Evolutionary conservation across 2,797 vertebrate genomes (phyloP), one percentile per base, ranked within the genome.

Genomic region (Euthynnus affinis): DNA sequence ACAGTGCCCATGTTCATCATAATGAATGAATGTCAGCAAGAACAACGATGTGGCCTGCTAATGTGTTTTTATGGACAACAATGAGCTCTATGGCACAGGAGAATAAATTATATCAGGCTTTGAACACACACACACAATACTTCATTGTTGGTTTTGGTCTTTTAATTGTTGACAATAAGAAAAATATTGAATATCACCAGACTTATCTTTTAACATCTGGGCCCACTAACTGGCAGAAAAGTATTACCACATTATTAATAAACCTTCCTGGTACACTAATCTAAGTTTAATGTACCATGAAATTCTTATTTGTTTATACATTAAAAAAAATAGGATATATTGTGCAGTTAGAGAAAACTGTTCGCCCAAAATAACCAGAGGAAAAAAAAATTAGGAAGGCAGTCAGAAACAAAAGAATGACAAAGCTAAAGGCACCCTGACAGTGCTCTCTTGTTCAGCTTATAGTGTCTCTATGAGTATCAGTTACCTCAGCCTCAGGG

Each of bases 401-500:
- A 29, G 9, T 29, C 40, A 46, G 2, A 22, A 60, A 69, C 12
- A 18, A 65, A 52, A 52, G 23, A 25, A 32, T 0, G 49, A 56
- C 1, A 55, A 37, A 9, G 25, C 10, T 37, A 20, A 27, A 13
- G 17, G 8, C 20, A 22, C 0, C 1, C 17, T 23, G 20, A 27
- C 48, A 25, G 25, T 69, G 40, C 3, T 52, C 5, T 17, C 49
- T 40, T 62, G 12, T 59, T 55, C 3, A 8, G 53, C 29, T 25
- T 0, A 18, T 14, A 6, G 27, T 4, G 52, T 25, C 40, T 71
- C 3, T 20, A 37, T 60, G 42, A 61, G 74, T 76, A 81, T 84
- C 83, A 29, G 77, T 80, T 81, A 69, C 77, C 14, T 44, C 23
- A 40, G 83, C 88, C 85, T 86, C 34, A 40, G 74, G 81, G 63